These are phyloP conservation scores for Dromas ardeola DNA, from an alignment of 2,113 vertebrate species.

Conservation along the genomic window DNA sequence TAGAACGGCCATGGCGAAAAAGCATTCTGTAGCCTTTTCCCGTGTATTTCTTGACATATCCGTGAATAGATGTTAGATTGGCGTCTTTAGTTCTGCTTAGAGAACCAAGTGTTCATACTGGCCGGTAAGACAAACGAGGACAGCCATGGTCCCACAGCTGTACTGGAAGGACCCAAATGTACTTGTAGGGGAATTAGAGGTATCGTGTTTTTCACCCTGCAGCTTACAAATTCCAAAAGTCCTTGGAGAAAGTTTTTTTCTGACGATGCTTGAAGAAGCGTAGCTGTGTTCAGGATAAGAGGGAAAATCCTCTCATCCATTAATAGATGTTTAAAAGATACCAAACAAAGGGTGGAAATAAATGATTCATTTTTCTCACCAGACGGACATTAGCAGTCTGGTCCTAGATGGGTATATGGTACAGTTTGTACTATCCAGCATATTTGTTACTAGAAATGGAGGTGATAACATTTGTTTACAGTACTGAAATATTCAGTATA, in stretches of 20 bases:
- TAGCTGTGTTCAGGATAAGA: background rate
- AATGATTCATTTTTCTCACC: background rate
- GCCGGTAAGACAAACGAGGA: background rate
- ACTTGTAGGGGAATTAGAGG: background rate
- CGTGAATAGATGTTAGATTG: background rate
- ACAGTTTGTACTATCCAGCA: background rate
- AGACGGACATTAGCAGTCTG: background rate
- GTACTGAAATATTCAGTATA: background rate
- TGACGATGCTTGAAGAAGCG: background rate
- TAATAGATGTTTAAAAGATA: background rate
- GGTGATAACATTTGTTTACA: background rate
- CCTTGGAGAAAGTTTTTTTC: background rate
- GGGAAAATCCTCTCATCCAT: background rate
- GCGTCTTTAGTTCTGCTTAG: background rate
- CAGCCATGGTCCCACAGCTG: background rate
- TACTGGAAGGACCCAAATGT: background rate
- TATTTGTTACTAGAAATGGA: background rate
- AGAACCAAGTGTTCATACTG: background rate
- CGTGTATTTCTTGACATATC: background rate
- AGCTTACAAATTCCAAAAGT: background rate
- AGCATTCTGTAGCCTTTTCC: background rate
- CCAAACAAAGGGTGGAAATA: background rate
- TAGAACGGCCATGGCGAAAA: background rate
- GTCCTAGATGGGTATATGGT: background rate
- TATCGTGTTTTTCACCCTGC: accelerated